phyloP scores from a whole-genome alignment of 2,888 invertebrate species.

The Isoperla grammatica region DNA sequence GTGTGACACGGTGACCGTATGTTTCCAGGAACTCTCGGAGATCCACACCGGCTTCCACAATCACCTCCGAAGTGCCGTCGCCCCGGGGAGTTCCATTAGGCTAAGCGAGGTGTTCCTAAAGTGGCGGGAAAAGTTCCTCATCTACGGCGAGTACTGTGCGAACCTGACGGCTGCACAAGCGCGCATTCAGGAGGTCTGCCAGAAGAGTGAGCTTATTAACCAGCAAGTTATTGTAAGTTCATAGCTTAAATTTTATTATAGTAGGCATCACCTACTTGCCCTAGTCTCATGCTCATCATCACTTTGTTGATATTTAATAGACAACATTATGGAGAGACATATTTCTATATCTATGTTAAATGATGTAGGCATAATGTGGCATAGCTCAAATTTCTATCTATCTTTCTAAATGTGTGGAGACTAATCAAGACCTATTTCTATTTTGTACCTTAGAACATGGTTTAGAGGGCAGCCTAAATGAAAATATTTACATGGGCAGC shows the following conservation, averaged over 20 bases:
- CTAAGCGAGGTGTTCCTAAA: constrained; percentile 83
- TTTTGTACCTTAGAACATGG: no score
- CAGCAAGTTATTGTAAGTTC: constrained; percentile 65
- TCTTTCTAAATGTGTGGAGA: no score
- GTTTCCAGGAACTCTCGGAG: constrained; percentile 68
- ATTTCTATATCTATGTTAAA: no score
- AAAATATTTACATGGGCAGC: no score
- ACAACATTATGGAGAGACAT: no score
- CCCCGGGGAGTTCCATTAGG: constrained; percentile 51
- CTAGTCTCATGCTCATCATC: no score
- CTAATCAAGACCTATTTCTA: no score
- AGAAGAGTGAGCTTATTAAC: constrained; percentile 58
- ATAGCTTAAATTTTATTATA: constrained; percentile 31
- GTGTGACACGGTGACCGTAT: no score
- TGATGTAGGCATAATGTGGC: background rate
- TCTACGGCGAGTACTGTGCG: constrained; percentile 95
- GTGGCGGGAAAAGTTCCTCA: constrained; percentile 83
- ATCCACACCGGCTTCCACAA: constrained; percentile 80
- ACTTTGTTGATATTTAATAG: no score
- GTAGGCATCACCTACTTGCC: background rate
- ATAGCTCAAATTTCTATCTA: background rate
- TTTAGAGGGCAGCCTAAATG: no score
- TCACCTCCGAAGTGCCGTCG: constrained; percentile 68
- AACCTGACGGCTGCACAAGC: constrained; percentile 87
- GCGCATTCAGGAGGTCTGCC: constrained; percentile 69